phyloP scores from a whole-genome alignment of 1,140 invertebrate genomes.

The Lepidurus apus region DNA sequence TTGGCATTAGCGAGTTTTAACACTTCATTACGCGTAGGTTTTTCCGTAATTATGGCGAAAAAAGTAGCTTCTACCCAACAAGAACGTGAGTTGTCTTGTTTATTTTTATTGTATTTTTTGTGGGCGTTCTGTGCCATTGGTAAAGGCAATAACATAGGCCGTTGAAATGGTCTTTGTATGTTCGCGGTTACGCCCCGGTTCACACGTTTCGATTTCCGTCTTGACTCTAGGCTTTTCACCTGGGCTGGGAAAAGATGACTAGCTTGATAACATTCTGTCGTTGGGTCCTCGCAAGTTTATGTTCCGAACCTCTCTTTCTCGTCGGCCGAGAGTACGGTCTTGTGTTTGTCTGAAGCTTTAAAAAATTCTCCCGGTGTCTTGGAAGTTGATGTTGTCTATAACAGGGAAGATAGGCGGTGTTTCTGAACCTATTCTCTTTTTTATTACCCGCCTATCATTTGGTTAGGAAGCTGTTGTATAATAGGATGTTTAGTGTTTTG shows the following conservation, averaged over 20 bases:
- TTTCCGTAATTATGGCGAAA: no score
- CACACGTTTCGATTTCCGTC: background rate
- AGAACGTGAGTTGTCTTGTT: no score
- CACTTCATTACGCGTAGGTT: no score
- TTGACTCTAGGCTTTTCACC: constrained; percentile 5
- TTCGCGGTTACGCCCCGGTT: background rate
- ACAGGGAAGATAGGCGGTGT: background rate
- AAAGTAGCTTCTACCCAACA: no score
- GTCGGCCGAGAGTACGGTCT: background rate
- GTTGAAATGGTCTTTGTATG: background rate
- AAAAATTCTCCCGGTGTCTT: no score
- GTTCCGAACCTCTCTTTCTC: background rate
- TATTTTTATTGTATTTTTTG: no score
- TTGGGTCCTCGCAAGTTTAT: constrained; percentile 2
- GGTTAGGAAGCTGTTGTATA: background rate
- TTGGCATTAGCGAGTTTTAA: no score
- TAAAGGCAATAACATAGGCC: background rate
- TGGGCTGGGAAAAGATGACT: background rate
- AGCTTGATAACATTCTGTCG: constrained; percentile 9
- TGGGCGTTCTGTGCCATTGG: no score
- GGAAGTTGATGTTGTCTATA: background rate
- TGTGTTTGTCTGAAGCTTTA: no score
- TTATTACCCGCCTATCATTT: background rate
- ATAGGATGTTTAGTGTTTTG: constrained; percentile 10
- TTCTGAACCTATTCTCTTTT: background rate